A percentile compares a stretch with the other conserved stretches of the same genome.
Evolutionary conservation across 2,888 invertebrate species (phyloP).

Genomic region (Endomychus coccineus): DNA sequence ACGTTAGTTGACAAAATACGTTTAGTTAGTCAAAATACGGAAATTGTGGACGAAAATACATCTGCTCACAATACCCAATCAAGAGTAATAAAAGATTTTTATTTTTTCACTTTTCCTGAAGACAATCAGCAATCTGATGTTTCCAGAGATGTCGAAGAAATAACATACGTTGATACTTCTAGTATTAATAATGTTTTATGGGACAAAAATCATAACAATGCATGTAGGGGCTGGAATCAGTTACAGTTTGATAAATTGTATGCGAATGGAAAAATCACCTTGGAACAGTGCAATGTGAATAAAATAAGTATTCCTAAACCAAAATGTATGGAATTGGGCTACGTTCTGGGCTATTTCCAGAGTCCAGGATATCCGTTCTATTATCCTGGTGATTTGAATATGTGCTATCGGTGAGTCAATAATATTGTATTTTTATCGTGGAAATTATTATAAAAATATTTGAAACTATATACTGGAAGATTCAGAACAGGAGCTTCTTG

Average conservation of each 20-base stretch:
- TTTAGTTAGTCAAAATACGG: not conserved
- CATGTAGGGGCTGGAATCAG: conserved; percentile 27
- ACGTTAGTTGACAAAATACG: too few species aligned
- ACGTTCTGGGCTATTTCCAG: conserved; percentile 38
- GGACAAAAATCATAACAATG: conserved; percentile 1
- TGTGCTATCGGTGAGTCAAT: conserved; percentile 43
- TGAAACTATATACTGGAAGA: too few species aligned
- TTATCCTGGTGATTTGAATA: conserved; percentile 41
- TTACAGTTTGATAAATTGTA: conserved; percentile 22
- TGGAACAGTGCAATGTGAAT: conserved; percentile 3
- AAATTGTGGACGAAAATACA: conserved; percentile 1
- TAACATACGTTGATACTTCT: conserved; percentile 32
- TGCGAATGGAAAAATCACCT: conserved; percentile 1
- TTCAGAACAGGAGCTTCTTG: too few species aligned
- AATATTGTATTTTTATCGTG: not conserved
- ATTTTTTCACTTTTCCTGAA: conserved; percentile 32
- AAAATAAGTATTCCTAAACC: not conserved
- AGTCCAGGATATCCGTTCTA: conserved; percentile 44
- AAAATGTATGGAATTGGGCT: conserved; percentile 33
- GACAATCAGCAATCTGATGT: conserved; percentile 16
- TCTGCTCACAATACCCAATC: not conserved
- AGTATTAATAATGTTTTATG: conserved; percentile 21
- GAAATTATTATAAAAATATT: too few species aligned
- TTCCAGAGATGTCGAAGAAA: conserved; percentile 32
- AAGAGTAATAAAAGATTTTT: conserved; percentile 29